Evolutionary conservation across 2,797 vertebrate genomes (phyloP), one percentile per base, ranked within the genome.

Genomic region (Ctenopoma kingsleyae): DNA sequence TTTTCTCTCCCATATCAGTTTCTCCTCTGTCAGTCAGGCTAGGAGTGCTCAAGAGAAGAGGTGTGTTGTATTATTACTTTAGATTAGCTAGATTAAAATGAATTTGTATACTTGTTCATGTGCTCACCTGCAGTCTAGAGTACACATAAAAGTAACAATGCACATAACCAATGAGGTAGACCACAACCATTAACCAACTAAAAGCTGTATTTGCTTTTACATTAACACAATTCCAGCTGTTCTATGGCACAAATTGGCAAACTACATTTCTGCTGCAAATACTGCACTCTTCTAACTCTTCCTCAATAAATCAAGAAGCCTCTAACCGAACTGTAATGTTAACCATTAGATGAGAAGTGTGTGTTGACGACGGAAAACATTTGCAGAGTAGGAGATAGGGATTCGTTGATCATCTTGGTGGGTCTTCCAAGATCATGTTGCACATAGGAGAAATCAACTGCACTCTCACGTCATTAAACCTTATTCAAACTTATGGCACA

Each of bases 1-100:
- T 94, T 91, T 92, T 72, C 87, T 79, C 80, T 66, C 76, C 73
- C 81, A 0, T 86, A 87, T 90, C 86, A 71, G 87, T 87, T 91
- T 89, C 89, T 87, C 80, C 58, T 83, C 70, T 87, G 87, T 91
- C 90, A 90, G 85, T 92, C 87, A 90, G 52, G 65, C 72, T 71
- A 58, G 69, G 73, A 75, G 68, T 19, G 38, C 73, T 76, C 32
- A 0, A 57, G 67, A 74, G 65, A 64, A 52, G 43, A 83, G 76
- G 41, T 32, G 62, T 53, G 72, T 67, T 67, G 16, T 44, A 38
- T 67, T 78, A 67, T 73, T 63, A 44, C 30, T n/a, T 66, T 17
- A 46, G 60, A 76, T 74, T 78, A 80, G 64, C 25, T 11, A 16
- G 44, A 63, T 65, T 76, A 22, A 53, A 74, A 66, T 19, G 8